Evolutionary conservation across 2,797 vertebrate species (phyloP).

Genomic region (Megaceryle alcyon): DNA sequence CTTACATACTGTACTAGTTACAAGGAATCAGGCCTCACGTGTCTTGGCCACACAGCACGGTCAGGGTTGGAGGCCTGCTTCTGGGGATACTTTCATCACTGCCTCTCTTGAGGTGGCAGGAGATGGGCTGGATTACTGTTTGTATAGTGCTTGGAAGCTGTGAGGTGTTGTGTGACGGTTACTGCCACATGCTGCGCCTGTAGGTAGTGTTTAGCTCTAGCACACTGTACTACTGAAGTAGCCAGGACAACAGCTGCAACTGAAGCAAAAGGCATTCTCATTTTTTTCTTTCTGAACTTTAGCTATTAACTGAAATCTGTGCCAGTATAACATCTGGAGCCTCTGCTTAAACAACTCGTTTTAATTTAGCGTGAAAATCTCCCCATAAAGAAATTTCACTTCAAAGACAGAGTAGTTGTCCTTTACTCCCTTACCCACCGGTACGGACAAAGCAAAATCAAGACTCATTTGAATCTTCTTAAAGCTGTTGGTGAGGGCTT

Average conservation of each 20-base stretch:
- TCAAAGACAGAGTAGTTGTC: constrained; percentile 40
- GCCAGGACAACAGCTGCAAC: constrained; percentile 47
- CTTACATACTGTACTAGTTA: background rate
- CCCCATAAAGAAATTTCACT: constrained; percentile 39
- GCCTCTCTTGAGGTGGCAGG: constrained; percentile 40
- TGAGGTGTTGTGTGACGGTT: background rate
- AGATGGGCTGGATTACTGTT: constrained; percentile 45
- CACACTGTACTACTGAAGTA: constrained; percentile 28
- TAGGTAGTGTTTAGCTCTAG: background rate
- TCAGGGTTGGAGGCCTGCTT: background rate
- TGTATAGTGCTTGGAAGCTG: constrained; percentile 34
- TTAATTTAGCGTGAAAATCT: constrained; percentile 36
- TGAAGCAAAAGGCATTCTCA: constrained; percentile 13
- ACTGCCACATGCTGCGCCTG: background rate
- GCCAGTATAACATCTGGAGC: constrained; percentile 56
- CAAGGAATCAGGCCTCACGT: background rate
- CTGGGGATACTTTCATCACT: background rate
- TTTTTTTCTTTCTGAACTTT: constrained; percentile 28
- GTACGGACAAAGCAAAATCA: background rate
- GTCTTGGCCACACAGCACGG: background rate
- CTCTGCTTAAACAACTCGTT: constrained; percentile 38
- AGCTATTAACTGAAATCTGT: constrained; percentile 47
- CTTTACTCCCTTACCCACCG: background rate
- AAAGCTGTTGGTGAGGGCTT: background rate
- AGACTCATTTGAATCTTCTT: background rate